A percentile compares a stretch with the other conserved stretches of the same genome.
These are phyloP conservation scores for Lonchura striata DNA, from an alignment of 2,113 vertebrate species.

Conservation along the genomic window DNA sequence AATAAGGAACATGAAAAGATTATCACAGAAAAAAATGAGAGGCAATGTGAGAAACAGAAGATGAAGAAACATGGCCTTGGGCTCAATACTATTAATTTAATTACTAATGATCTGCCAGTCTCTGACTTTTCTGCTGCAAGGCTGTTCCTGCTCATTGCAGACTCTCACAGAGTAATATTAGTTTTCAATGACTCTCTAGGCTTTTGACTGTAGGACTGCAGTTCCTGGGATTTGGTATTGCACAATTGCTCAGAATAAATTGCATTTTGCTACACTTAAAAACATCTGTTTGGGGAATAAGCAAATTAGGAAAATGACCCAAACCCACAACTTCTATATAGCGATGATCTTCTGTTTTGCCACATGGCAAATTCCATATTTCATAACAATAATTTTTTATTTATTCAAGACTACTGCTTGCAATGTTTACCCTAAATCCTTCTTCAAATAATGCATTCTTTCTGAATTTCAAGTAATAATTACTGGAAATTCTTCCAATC, in stretches of 20 bases:
- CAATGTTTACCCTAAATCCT: neutral
- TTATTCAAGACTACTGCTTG: neutral
- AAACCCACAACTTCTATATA: neutral
- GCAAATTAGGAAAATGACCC: neutral
- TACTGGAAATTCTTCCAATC: neutral
- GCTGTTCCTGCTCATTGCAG: neutral
- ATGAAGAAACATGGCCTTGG: conserved; percentile 12
- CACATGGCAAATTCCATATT: neutral
- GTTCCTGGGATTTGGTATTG: neutral
- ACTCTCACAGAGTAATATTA: neutral
- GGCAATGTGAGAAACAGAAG: neutral
- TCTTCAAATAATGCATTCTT: neutral
- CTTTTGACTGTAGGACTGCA: neutral
- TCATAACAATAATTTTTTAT: neutral
- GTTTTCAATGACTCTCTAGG: neutral
- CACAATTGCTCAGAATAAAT: neutral
- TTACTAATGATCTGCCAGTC: conserved; percentile 14
- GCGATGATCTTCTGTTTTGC: neutral
- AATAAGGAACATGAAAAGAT: neutral
- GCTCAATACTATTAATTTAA: conserved; percentile 34
- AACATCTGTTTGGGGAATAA: neutral
- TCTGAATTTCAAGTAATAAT: neutral
- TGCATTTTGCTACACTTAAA: neutral
- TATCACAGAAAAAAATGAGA: conserved; percentile 1
- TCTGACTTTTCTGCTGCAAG: neutral